Evolutionary conservation across 2,113 vertebrate genomes (phyloP), one percentile per base, ranked within the genome.

Genomic region (Eulemur rufifrons): DNA sequence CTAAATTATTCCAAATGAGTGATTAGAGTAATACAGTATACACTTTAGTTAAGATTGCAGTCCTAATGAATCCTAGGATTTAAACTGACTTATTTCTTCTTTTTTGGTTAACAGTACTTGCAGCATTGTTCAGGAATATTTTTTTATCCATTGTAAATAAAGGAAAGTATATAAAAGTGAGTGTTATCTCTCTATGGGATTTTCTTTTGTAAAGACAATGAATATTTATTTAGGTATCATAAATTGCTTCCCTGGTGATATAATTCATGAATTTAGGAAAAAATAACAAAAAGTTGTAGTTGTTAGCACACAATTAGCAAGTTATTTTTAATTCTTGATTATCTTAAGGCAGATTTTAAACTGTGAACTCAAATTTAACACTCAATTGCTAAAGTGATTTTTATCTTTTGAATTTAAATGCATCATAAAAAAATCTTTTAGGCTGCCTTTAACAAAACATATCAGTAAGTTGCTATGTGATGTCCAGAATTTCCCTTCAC

Each of bases 361-460:
- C 84, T 92, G 54, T 89, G 61, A 88, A 80, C 3, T 50, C 11
- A 94, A 86, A 64, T 77, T 66, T 52, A 91, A 90, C 29, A 64
- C 32, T 84, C 69, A 47, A 82, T 27, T 96, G 47, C 47, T 85
- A 5, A n/a, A 63, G n/a, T 32, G 9, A 47, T 59, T 94, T 74
- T 94, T 61, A 56, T 76, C 11, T 71, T 85, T 95, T 83, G 1
- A 83, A 68, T 88, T 71, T 94, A 84, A 84, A 59, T 74, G 18
- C 68, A 63, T 21, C 32, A 61, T 10, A 20, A 59, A 61, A 39
- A 82, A 20, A 61, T 61, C 39, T 85, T 94, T 52, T 25, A 81
- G 45, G 8, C 13, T 80, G 5, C 11, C 20, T 45, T 39, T 69
- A 78, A 54, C 4, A 61, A 95, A 92, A n/a, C 29, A 81, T 39